Base-by-base conservation (phyloP, 2,888 invertebrate species). In the Drosophila pullipes region DNA sequence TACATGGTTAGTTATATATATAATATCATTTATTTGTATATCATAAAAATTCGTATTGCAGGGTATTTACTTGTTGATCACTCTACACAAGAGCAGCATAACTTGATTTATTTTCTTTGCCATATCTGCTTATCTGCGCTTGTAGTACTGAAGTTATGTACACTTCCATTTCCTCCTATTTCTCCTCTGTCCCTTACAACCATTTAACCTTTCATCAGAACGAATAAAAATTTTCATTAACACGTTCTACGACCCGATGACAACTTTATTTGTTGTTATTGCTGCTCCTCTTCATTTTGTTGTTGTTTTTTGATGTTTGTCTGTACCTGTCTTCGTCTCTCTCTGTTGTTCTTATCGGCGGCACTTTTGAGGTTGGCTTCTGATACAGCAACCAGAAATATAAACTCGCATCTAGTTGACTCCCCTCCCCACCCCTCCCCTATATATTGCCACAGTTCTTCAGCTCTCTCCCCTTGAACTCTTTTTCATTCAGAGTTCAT, bases 51-150 rank as follows among this genome's bases (percentile, higher is more conserved):
- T 1, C 9, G 25, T 22, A 22, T 16, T 16, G 25, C 18, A 39
- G 39, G 28, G 39, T 55, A 55, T 39, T 18, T 7, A 18, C 54
- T 7, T 28, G 7, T 55, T 39, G 4, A 11, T 18, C 28, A 39
- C 13, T 62, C 13, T 33, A 37, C 10, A 37, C 1, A 4, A 13
- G 41, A 18, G 11, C 52, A 13, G 18, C 16, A 30, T 57, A 28
- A 60, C 52, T 74, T 78, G 41, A 77, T 82, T 69, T 69, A 54
- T 66, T 69, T 77, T 82, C 77, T 72, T 74, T 47, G 47, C 25
- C 13, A 59, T 78, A 62, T 47, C 22, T 25, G 88, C 82, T 82
- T 83, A 79, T 85, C 83, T 70, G 53, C 69, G 13, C 22, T 77
- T 77, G 50, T 52, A 47, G 73, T 62, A 47, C 16, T 25, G 47